Base-by-base conservation (phyloP, 1,140 invertebrate species). In the Triops cancriformis region DNA sequence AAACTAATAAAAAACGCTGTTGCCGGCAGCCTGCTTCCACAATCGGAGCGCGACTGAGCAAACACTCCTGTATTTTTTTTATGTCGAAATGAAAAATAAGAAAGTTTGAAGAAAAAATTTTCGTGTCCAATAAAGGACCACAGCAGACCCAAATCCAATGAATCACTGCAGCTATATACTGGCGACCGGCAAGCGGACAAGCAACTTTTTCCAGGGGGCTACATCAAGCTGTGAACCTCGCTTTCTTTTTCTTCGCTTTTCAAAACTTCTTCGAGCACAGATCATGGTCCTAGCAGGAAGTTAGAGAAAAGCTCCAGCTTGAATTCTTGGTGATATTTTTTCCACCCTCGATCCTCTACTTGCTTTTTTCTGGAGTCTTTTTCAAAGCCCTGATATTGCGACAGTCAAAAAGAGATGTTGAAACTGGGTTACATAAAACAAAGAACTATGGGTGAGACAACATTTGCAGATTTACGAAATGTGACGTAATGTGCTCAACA, bases 101-200 rank as follows among this genome's bases (percentile, higher is more conserved):
- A 18, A 37, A 37, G 31, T 37, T 37, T 37, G 18, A 3, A 64
- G 51, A 64, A 64, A 64, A 64, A 64, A 64, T 23, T 10, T n/a
- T 64, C 23, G 51, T 14, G 51, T 64, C 51, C 51, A 64, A 64
- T 64, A 64, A 64, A 10, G 51, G 51, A 64, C 51, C 51, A 23
- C 51, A 64, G 51, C 51, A 64, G 51, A 64, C 51, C 51, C n/a
- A 64, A 64, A 64, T 64, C 51, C 51, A 64, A 64, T 64, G 51
- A 64, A 64, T 64, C 51, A 64, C 51, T 64, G 51, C 51, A 64
- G 51, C 51, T 64, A 64, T 64, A 64, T 64, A 64, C 51, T 64
- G 51, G 51, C 51, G n/a, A 23, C 51, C 51, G 51, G 51, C 51
- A 64, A 64, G 51, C 51, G 51, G 51, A 64, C 51, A 64, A 7